Base-by-base conservation (phyloP, 2,113 vertebrate genomes). In the Nerophis ophidion region DNA sequence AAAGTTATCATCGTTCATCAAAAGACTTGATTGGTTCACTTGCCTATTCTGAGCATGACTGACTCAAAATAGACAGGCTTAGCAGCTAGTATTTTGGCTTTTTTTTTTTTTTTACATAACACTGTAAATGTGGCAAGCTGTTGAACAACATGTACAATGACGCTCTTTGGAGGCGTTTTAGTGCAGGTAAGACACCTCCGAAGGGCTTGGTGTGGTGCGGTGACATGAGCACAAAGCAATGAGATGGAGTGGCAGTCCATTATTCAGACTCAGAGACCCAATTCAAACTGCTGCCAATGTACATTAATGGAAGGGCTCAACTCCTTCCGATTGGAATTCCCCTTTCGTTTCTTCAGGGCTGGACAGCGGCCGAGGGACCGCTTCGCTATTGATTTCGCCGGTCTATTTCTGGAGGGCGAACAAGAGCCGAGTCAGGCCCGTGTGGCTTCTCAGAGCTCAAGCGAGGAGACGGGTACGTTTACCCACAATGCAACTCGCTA, bases 281-380 rank as follows among this genome's bases (percentile, higher is more conserved):
- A 73, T 79, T 78, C 67, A 62, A 63, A 63, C 57, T 46, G 65
- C 79, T 79, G 80, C 66, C 74, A 78, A 36, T 10, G 61, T 50
- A 72, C 60, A 71, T 71, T 81, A 82, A 80, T 76, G 71, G 61
- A 75, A 55, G 15, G 65, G 50, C 59, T 71, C 61, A 45, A 49
- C 68, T 68, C 67, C 66, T 68, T 72, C 72, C 66, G 70, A 84
- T 84, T 87, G 79, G 79, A 84, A 86, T 87, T 87, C 85, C 81
- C 77, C 82, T 83, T 83, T 50, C 53, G 70, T 82, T 78, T 62
- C 49, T 70, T 17, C 59, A 9, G 14, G 57, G 80, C 79, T 83
- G 80, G 79, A 71, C 63, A 68, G 57, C 53, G 4, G 77, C 68
- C 63, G 65, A 65, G 72, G 61, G 61, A 66, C 65, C 35, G 76